Conservation (phyloP, 2,888 invertebrate genomes). For the Hypselothyrea guttata region DNA sequence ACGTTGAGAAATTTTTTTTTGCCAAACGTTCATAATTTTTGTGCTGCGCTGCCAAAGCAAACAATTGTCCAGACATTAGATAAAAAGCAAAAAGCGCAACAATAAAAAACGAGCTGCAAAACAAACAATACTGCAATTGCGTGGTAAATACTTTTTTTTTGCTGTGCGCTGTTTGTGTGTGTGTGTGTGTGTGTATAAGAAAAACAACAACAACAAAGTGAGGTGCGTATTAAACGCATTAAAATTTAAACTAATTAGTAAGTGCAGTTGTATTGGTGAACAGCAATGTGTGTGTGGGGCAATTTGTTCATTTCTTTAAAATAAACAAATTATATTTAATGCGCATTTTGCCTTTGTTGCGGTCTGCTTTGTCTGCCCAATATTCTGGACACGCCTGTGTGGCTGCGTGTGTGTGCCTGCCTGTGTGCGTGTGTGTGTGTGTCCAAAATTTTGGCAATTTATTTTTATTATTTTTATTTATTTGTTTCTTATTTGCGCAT, state of each 20-base stretch:
- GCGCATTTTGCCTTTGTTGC: background rate
- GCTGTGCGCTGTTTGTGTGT: slow-evolving; percentile 10
- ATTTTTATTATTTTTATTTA: slow-evolving; percentile 13
- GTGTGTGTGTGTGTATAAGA: slow-evolving; percentile 19
- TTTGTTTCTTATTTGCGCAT: slow-evolving; percentile 17
- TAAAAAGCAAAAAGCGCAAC: no score
- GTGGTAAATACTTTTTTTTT: slow-evolving; percentile 3
- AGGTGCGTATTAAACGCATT: slow-evolving; percentile 20
- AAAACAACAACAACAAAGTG: slow-evolving; percentile 9
- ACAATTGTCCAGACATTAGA: slow-evolving; percentile 16
- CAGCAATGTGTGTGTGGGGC: background rate
- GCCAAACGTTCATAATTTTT: slow-evolving; percentile 65
- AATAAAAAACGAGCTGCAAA: no score
- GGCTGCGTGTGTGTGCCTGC: slow-evolving; percentile 15
- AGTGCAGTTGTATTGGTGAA: background rate
- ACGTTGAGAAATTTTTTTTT: slow-evolving; percentile 45
- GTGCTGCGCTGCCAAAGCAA: slow-evolving; percentile 40
- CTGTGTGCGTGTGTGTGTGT: slow-evolving; percentile 17
- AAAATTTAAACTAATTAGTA: slow-evolving; percentile 17
- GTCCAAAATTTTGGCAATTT: slow-evolving; percentile 21
- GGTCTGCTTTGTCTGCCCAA: slow-evolving; percentile 9
- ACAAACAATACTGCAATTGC: slow-evolving; percentile 13
- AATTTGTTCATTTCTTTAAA: background rate
- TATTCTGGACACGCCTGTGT: no score
- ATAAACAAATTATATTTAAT: background rate